These are phyloP conservation scores for Protonibea diacanthus DNA, from an alignment of 2,797 vertebrate species.

Conservation along the genomic window DNA sequence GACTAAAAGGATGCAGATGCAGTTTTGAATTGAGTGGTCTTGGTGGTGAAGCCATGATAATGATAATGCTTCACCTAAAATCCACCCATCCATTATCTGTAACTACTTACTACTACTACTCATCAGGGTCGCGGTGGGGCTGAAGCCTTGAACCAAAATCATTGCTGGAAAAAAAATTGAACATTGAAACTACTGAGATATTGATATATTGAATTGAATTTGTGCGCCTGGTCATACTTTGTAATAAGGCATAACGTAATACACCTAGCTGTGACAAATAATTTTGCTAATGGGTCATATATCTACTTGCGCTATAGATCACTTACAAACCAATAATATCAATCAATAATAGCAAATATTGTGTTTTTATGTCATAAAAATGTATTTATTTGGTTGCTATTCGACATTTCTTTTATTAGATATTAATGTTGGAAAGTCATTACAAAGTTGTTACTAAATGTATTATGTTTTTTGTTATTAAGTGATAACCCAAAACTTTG, in stretches of 20 bases:
- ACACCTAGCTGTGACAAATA: neutral
- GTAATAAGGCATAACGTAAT: too few species aligned
- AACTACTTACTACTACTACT: too few species aligned
- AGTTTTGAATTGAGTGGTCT: neutral
- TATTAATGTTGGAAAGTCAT: neutral
- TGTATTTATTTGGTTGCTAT: neutral
- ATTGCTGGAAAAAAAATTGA: neutral
- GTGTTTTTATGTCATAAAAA: too few species aligned
- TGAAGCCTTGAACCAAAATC: neutral
- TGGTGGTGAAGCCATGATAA: too few species aligned
- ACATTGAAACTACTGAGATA: neutral
- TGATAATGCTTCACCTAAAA: neutral
- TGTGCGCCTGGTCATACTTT: neutral
- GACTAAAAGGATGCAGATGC: too few species aligned
- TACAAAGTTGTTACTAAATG: too few species aligned
- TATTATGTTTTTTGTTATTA: neutral
- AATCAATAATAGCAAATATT: neutral
- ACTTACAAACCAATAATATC: neutral
- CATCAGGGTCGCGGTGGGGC: too few species aligned
- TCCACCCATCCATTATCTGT: too few species aligned
- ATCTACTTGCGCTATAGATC: neutral
- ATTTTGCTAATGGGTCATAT: neutral
- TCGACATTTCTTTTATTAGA: neutral
- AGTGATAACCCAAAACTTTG: too few species aligned
- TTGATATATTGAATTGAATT: neutral